Evolutionary conservation across 2,888 invertebrate species (phyloP).

Genomic region (Bombyx huttoni): DNA sequence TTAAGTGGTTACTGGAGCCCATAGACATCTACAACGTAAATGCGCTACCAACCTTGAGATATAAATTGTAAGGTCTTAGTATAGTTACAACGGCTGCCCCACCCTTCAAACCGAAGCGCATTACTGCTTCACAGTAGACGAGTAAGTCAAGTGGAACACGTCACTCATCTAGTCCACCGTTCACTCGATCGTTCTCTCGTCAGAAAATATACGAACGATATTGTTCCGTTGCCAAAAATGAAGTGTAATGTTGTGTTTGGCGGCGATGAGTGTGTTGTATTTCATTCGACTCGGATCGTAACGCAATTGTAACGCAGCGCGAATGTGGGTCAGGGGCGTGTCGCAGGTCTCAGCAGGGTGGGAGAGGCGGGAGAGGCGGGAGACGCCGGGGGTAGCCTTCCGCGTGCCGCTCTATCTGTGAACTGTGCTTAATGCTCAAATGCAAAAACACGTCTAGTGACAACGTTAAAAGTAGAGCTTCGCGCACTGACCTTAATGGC

Average conservation of each 20-base stretch:
- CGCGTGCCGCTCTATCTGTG: constrained; percentile 6
- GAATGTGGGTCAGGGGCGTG: constrained; percentile 27
- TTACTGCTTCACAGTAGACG: too few species aligned
- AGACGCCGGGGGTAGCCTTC: constrained; percentile 5
- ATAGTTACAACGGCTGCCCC: too few species aligned
- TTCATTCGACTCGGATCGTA: not conserved
- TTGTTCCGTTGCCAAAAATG: not conserved
- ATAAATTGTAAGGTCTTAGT: too few species aligned
- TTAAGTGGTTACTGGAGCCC: too few species aligned
- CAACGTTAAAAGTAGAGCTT: not conserved
- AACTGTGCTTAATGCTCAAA: not conserved
- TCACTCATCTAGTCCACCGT: too few species aligned
- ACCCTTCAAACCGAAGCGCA: too few species aligned
- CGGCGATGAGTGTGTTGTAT: not conserved
- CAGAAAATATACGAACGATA: too few species aligned
- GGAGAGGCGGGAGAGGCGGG: constrained; percentile 2
- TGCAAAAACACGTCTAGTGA: not conserved
- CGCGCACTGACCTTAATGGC: too few species aligned
- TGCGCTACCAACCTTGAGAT: too few species aligned
- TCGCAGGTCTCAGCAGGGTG: constrained; percentile 4
- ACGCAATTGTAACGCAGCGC: not conserved
- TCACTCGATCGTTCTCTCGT: too few species aligned
- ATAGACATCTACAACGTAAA: too few species aligned
- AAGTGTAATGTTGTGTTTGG: not conserved
- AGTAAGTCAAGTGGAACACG: too few species aligned